A percentile compares a stretch with the other conserved stretches of the same genome.
Conservation (phyloP, 2,797 vertebrate species). For the Triplophysa bombifrons region DNA sequence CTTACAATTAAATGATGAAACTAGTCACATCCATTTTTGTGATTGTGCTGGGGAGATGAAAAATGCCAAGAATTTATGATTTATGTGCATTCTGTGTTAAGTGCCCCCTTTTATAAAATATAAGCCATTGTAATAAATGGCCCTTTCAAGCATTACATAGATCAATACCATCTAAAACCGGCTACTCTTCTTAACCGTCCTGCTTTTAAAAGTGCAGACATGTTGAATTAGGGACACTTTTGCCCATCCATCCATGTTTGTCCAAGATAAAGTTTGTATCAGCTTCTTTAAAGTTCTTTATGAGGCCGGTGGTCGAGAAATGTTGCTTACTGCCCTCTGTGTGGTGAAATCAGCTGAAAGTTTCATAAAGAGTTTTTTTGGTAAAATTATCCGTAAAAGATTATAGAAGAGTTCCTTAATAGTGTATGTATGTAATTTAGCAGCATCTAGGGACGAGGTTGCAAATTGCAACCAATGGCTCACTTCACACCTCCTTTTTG, state of each 20-base stretch:
- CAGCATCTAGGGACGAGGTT: neutral
- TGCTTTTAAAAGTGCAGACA: slow-evolving; percentile 52
- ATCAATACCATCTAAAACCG: slow-evolving; percentile 75
- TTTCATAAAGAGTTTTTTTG: neutral
- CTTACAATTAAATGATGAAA: slow-evolving; percentile 39
- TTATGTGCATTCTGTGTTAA: slow-evolving; percentile 75
- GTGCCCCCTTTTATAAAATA: slow-evolving; percentile 70
- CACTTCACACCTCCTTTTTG: too few relatives aligned
- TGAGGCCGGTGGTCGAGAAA: slow-evolving; percentile 2
- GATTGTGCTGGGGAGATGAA: slow-evolving; percentile 55
- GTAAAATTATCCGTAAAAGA: neutral
- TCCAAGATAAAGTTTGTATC: slow-evolving; percentile 38
- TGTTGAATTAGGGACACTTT: slow-evolving; percentile 54
- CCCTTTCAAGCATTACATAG: slow-evolving; percentile 71
- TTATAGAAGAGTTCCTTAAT: too few relatives aligned
- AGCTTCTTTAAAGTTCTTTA: slow-evolving; percentile 16
- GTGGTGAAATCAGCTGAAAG: neutral
- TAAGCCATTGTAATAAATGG: slow-evolving; percentile 80
- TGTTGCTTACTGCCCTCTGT: slow-evolving; percentile 3
- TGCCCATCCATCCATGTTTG: slow-evolving; percentile 30
- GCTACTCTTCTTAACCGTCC: slow-evolving; percentile 57
- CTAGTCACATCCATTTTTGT: slow-evolving; percentile 50
- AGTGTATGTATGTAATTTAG: too few relatives aligned
- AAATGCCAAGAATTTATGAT: slow-evolving; percentile 66
- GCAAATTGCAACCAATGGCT: too few relatives aligned